Percentiles rank a stretch among this genome's conserved stretches.
These are phyloP conservation scores for Limnephilus auricula DNA, from an alignment of 2,888 invertebrate species.

Conservation along the genomic window DNA sequence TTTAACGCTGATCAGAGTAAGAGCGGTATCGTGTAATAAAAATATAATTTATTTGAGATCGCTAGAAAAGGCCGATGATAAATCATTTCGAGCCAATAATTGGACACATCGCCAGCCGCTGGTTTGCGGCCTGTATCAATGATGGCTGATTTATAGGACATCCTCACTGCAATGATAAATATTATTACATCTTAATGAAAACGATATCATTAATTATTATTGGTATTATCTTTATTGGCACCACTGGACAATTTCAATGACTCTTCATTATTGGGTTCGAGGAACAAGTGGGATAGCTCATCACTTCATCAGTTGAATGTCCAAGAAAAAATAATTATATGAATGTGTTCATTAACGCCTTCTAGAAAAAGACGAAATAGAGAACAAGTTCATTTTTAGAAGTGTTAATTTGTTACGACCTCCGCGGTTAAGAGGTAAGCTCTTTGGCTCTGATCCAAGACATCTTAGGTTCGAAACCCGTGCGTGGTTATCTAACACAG, in stretches of 20 bases:
- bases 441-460: too few relatives aligned
- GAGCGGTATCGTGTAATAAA: not conserved
- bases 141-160: constrained; percentile 10
- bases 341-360: too few relatives aligned
- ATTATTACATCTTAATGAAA: constrained; percentile 37
- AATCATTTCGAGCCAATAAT: not conserved
- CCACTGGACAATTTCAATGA: constrained; percentile 21
- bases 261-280: not conserved
- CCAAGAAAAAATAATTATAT: too few relatives aligned
- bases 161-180: not conserved
- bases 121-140: not conserved
- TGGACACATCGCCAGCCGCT: constrained; percentile 17
- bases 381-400: too few relatives aligned
- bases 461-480: too few relatives aligned
- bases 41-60: not conserved
- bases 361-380: too few relatives aligned
- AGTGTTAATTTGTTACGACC: too few relatives aligned
- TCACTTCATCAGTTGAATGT: not conserved
- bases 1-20: not conserved
- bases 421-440: too few relatives aligned
- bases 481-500: too few relatives aligned
- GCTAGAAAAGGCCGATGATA: constrained; percentile 7
- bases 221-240: constrained; percentile 31
- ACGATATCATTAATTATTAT: not conserved
- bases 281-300: not conserved